Evolutionary conservation across 2,888 invertebrate genomes (phyloP).

Genomic region (Thecophora atra): DNA sequence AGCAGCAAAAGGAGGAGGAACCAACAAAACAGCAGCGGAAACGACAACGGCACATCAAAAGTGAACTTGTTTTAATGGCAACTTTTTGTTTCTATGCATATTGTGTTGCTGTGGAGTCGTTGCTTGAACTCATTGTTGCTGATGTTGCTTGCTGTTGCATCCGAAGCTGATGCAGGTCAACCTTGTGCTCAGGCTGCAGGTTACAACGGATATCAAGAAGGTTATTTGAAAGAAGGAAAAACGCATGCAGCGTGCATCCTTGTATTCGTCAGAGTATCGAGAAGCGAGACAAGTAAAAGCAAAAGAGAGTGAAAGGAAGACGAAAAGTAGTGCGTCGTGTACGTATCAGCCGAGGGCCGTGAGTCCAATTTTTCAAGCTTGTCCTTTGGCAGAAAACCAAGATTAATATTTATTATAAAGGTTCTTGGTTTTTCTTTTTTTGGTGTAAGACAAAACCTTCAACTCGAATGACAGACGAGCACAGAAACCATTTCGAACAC

Average conservation of each 20-base stretch:
- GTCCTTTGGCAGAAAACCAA: constrained; percentile 9
- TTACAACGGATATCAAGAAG: not conserved
- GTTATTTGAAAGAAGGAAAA: not conserved
- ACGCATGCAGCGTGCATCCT: not conserved
- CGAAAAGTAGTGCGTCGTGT: not conserved
- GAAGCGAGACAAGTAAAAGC: not conserved
- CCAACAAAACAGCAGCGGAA: not conserved
- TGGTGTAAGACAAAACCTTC: too few relatives aligned
- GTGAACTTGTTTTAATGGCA: constrained; percentile 18
- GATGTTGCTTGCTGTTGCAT: not conserved
- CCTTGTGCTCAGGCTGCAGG: not conserved
- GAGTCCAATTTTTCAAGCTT: constrained; percentile 10
- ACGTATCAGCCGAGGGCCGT: not conserved
- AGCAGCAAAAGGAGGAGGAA: not conserved
- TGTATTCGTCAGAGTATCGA: not conserved
- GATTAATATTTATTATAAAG: not conserved
- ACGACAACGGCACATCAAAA: constrained; percentile 1
- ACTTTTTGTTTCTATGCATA: not conserved
- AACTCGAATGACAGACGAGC: not conserved
- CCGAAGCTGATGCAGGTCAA: not conserved
- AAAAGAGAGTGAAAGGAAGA: not conserved
- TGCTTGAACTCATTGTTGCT: too few relatives aligned
- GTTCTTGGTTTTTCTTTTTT: not conserved
- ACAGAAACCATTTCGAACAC: not conserved
- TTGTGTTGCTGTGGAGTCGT: not conserved